These are phyloP conservation scores for Zosterops japonicus DNA, from an alignment of 2,113 vertebrate genomes.

Conservation along the genomic window DNA sequence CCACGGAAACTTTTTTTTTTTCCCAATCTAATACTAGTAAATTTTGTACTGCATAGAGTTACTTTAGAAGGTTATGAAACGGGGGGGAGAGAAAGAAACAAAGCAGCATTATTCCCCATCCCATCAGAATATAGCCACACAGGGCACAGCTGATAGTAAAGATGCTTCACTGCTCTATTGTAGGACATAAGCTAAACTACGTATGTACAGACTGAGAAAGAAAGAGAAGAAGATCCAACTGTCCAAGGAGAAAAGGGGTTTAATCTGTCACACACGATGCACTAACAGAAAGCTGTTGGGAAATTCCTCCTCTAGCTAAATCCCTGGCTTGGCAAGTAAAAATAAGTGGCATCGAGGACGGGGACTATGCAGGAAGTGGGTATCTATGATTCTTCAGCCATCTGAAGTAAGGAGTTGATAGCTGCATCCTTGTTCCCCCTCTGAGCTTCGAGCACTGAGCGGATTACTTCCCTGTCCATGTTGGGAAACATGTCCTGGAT, in stretches of 20 bases:
- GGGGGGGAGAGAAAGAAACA: not conserved
- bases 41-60: constrained; percentile 46
- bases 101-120: constrained; percentile 25
- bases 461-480: constrained; percentile 92
- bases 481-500: constrained; percentile 98
- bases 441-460: constrained; percentile 93
- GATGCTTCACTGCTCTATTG: not conserved
- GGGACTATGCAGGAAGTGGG: not conserved
- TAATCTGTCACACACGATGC: constrained; percentile 8
- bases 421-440: constrained; percentile 90
- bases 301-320: constrained; percentile 69
- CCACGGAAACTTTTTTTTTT: not conserved
- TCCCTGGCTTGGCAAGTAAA: constrained; percentile 67
- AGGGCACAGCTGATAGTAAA: constrained; percentile 23
- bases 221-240: constrained; percentile 8
- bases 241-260: not conserved
- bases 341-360: not conserved
- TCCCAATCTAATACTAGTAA: not conserved
- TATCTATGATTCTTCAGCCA: constrained; percentile 91
- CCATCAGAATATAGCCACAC: not conserved
- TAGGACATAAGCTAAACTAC: constrained; percentile 3
- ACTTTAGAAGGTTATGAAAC: constrained; percentile 9
- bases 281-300: constrained; percentile 41
- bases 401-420: constrained; percentile 96
- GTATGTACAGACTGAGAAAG: constrained; percentile 6